Conservation (phyloP, 2,797 vertebrate species). For the Pteropus rufus region DNA sequence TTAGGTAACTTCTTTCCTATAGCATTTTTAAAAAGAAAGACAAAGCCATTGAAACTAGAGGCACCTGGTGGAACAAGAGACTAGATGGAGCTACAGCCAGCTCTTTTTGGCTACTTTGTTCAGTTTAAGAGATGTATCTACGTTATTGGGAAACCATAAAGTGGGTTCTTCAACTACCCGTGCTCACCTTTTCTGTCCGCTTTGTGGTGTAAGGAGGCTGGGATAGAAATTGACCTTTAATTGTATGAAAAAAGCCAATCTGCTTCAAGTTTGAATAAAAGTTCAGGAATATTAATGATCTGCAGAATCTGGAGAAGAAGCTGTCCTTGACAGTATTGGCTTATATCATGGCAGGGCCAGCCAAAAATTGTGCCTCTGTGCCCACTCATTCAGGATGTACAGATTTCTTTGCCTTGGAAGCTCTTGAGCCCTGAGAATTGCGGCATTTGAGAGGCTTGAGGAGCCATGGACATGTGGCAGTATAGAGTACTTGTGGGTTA, state of each 20-base stretch:
- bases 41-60: neutral
- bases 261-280: constrained; percentile 8
- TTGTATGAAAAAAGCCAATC: constrained; percentile 1
- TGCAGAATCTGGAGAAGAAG: neutral
- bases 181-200: neutral
- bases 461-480: neutral
- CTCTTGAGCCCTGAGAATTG: neutral
- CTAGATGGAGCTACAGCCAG: neutral
- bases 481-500: neutral
- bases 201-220: neutral
- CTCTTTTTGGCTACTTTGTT: neutral
- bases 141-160: neutral
- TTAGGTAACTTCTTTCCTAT: neutral
- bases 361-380: neutral
- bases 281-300: constrained; percentile 27
- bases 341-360: neutral
- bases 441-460: neutral
- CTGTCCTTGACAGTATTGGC: neutral
- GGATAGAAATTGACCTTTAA: neutral
- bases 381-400: neutral
- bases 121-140: neutral
- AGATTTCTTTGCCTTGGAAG: neutral
- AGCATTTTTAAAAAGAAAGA: neutral
- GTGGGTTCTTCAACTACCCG: neutral
- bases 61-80: neutral